A percentile compares a stretch with the other conserved stretches of the same genome.
phyloP scores from a whole-genome alignment of 1,140 invertebrate genomes.

The Drosophila sulfurigaster region DNA sequence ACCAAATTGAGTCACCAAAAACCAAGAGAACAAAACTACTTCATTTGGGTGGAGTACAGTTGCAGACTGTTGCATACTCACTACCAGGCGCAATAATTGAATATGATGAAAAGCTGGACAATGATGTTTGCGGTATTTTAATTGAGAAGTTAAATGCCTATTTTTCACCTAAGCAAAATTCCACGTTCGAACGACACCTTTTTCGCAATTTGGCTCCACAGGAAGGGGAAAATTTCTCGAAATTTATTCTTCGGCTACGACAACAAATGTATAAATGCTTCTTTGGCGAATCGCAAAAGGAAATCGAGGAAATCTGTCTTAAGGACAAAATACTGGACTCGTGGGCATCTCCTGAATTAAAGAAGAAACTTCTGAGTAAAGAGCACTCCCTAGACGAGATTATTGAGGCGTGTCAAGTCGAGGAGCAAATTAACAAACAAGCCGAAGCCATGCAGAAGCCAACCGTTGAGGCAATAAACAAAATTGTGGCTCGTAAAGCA shows the following conservation, averaged over 20 bases:
- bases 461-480: neutral
- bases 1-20: too few species aligned
- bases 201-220: too few species aligned
- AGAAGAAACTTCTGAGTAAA: conserved; percentile 16
- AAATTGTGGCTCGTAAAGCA: neutral
- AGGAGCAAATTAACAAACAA: conserved; percentile 10
- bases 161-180: too few species aligned
- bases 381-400: conserved; percentile 24
- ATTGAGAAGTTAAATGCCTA: too few species aligned
- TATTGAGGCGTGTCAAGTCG: conserved; percentile 6
- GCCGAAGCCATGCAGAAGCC: neutral
- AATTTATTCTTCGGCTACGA: neutral
- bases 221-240: neutral
- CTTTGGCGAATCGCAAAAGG: conserved; percentile 5
- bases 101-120: too few species aligned
- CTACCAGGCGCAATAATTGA: too few species aligned
- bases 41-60: too few species aligned
- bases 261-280: conserved; percentile 5
- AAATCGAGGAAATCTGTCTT: conserved; percentile 2
- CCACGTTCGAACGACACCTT: too few species aligned
- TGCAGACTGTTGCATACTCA: too few species aligned
- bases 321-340: conserved; percentile 5
- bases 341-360: conserved; percentile 8
- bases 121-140: too few species aligned
- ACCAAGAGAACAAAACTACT: too few species aligned